Evolutionary conservation across 1,140 invertebrate genomes (phyloP), one percentile per base, ranked within the genome.

Genomic region (Linepithema humile): DNA sequence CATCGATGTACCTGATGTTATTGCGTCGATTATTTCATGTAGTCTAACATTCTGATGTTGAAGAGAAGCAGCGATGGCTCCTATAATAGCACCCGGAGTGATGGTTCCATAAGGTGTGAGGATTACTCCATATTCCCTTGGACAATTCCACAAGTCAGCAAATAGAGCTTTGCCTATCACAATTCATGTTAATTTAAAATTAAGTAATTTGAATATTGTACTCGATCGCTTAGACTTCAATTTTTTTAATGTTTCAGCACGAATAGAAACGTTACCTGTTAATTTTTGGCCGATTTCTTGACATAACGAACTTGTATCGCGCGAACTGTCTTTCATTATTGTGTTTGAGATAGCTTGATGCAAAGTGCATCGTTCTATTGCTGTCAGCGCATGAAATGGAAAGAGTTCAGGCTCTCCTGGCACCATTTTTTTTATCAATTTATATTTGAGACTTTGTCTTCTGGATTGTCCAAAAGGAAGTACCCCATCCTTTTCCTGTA

Each of bases 341-440:
- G 95, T 94, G 26, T 95, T 95, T 55, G 96, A 96, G n/a, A 96
- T 85, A 82, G 96, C 93, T 72, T 91, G 93, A 88, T 96, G 96
- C 2, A 96, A 88, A 17, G 95, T 91, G 91, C 96, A 96, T 55
- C 95, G 94, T 91, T 96, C 96, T 29, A 90, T 65, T 15, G 89
- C 73, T 2, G 92, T 93, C 4, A 96, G 90, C 50, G 90, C 88
- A 35, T 95, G 93, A 29, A 92, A 89, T 3, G 95, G 92, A 77
- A 95, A 91, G 29, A 93, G 48, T 5, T 95, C 84, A 64, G 93
- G 90, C 84, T 95, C 93, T 38, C 94, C 95, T 9, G 96, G 95
- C 70, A 96, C 90, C 69, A 97, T 94, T 85, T 96, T 95, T 87
- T 96, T 94, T 2, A 96, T 90, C 2, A 96, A 90, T 89, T 95